Evolutionary conservation across 2,113 vertebrate genomes (phyloP), one percentile per base, ranked within the genome.

Genomic region (Pedetes capensis): DNA sequence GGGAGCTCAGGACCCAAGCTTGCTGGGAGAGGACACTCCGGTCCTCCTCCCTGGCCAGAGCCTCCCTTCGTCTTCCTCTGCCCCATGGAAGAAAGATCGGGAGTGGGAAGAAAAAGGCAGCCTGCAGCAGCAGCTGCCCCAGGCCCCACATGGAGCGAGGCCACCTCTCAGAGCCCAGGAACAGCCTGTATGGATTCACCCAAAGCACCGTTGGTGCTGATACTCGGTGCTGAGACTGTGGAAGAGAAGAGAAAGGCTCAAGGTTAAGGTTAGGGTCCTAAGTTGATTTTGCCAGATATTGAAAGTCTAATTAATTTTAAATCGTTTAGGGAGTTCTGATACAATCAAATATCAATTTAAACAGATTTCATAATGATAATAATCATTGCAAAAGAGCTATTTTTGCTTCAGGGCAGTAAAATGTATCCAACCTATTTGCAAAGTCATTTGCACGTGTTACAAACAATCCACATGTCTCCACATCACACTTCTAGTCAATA

Each of bases 381-480:
- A 47, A 23, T 34, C 4, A 68, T 20, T 34, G 44, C 44, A 42
- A 51, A 13, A 61, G 37, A 20, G 10, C 11, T 61, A 3, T 51
- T 61, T 39, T 80, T 14, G n/a, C 37, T 32, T 37, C 4, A 37
- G 66, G 39, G 23, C 14, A 80, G 25, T 53, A 44, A 85, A 47
- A 53, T 75, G 20, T 34, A 27, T 37, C 51, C 13, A 34, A 32
- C 59, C 34, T 72, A 53, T 51, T 74, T 44, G 29, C 44, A 55
- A 72, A 84, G 22, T 66, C 84, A 25, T 51, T 64, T 68, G 57
- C 29, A 68, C 29, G 32, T 79, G 42, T 49, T 29, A 17, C 34
- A 44, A 16, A 55, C 22, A 20, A 25, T 32, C 10, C 6, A n/a
- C n/a, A 3, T 0, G 10, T 34, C 17, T 32, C 39, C 25, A 27